Percentiles rank a stretch among this genome's conserved stretches.
These are phyloP conservation scores for Palloptera scutellata DNA, from an alignment of 2,888 invertebrate species.

Conservation along the genomic window DNA sequence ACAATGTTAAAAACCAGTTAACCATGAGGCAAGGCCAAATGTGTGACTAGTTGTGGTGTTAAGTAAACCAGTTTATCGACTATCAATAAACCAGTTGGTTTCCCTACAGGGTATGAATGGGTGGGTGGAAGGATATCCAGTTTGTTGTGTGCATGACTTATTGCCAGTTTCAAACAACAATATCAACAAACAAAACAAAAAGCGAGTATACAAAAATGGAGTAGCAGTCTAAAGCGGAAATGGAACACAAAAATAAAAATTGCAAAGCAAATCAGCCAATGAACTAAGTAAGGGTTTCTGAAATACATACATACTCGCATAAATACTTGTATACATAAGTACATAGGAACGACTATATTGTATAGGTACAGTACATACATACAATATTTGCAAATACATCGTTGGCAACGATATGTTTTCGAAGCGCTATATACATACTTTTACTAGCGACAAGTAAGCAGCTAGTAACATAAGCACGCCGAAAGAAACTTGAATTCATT, in stretches of 20 bases:
- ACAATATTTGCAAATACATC: conserved; percentile 33
- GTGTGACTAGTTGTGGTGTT: no score
- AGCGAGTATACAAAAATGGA: conserved; percentile 2
- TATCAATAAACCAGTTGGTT: no score
- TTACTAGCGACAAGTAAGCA: not conserved
- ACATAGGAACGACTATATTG: no score
- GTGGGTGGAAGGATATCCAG: not conserved
- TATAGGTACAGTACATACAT: no score
- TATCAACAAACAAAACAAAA: not conserved
- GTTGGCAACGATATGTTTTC: conserved; percentile 40
- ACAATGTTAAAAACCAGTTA: no score
- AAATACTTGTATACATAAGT: conserved; percentile 9
- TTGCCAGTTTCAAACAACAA: conserved; percentile 12
- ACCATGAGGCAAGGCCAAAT: no score
- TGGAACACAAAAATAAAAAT: conserved; percentile 16
- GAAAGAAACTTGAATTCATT: no score
- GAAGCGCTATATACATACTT: not conserved
- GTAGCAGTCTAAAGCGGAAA: conserved; percentile 25
- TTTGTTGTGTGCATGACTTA: conserved; percentile 14
- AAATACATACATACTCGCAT: not conserved
- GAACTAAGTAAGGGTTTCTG: conserved; percentile 35
- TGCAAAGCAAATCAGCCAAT: conserved; percentile 38
- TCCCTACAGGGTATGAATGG: no score
- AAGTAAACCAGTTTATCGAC: no score
- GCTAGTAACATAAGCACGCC: not conserved